A percentile compares a stretch with the other conserved stretches of the same genome.
phyloP scores from a whole-genome alignment of 2,888 invertebrate genomes.

The Aporophyla lueneburgensis region DNA sequence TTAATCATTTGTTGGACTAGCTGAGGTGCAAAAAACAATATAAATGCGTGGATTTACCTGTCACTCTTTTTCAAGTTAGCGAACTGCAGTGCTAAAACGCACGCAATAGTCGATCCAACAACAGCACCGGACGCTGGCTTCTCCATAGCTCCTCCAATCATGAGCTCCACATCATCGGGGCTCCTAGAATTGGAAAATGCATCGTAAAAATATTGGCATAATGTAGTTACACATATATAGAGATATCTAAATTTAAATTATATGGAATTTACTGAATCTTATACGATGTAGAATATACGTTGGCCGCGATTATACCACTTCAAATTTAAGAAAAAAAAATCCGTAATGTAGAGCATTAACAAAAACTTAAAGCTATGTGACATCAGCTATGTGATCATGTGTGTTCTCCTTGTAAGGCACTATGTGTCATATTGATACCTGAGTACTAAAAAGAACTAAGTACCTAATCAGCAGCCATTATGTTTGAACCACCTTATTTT shows the following conservation, averaged over 20 bases:
- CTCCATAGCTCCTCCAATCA: slow-evolving; percentile 96
- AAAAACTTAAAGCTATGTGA: neutral
- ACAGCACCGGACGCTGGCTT: slow-evolving; percentile 94
- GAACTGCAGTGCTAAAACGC: slow-evolving; percentile 96
- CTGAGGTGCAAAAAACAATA: neutral
- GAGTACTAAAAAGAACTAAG: neutral
- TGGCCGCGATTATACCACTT: neutral
- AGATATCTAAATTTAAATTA: neutral
- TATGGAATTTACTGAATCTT: neutral
- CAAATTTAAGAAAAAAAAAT: neutral
- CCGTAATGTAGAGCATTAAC: neutral
- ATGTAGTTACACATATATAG: neutral
- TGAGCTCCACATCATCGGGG: slow-evolving; percentile 95
- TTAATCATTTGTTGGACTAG: neutral
- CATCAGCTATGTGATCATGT: too few relatives aligned
- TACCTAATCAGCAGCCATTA: neutral
- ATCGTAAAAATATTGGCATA: neutral
- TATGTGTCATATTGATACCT: neutral
- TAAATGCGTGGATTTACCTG: slow-evolving; percentile 77
- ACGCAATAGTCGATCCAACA: slow-evolving; percentile 97
- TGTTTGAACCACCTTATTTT: neutral
- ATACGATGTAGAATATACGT: too few relatives aligned
- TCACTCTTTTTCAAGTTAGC: slow-evolving; percentile 95
- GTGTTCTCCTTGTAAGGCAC: too few relatives aligned
- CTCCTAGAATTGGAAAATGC: slow-evolving; percentile 80